Evolutionary conservation across 2,113 vertebrate species (phyloP), one percentile per base, ranked within the genome.

Genomic region (Nipponia nippon): DNA sequence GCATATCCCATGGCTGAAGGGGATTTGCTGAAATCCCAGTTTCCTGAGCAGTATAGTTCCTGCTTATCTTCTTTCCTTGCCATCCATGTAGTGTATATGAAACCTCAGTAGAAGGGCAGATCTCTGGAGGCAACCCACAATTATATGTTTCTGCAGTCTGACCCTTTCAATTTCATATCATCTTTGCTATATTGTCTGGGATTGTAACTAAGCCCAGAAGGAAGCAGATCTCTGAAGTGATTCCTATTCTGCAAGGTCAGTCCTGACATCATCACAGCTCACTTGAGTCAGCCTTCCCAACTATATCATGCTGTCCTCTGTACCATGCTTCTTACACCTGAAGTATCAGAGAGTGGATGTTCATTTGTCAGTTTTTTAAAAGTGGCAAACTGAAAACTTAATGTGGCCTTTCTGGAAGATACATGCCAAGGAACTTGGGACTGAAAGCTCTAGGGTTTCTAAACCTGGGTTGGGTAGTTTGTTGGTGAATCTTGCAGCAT

Each of bases 121-220:
- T 55, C 15, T 73, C 50, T 26, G 62, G 19, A 65, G 73, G 23
- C 2, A 1, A 26, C 38, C 21, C 36, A 66, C 0, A 2, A 12
- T 36, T 19, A 47, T 1, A 12, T 2, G 11, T 9, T 92, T 53
- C 81, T 76, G 34, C 18, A 53, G 38, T 80, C 2, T 11, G 22
- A 21, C 21, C 12, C 14, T 67, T 53, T 26, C 2, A 1, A 23
- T 67, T 59, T 40, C 47, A 13, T 1, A 0, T 3, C 56, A 0
- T 3, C 56, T 66, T 52, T 71, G 22, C 11, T 62, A 0, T n/a
- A 22, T n/a, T 13, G 4, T 49, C 42, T 83, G n/a, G 42, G 47
- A 18, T 11, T 53, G 23, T 19, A 77, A 1, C 16, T 15, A 12
- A 72, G 6, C 16, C 36, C 34, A 49, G 40, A 49, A 72, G 38